Percentiles rank a stretch among this genome's conserved stretches.
Evolutionary conservation across 2,797 vertebrate species (phyloP).

Genomic region (Sarcoramphus papa): DNA sequence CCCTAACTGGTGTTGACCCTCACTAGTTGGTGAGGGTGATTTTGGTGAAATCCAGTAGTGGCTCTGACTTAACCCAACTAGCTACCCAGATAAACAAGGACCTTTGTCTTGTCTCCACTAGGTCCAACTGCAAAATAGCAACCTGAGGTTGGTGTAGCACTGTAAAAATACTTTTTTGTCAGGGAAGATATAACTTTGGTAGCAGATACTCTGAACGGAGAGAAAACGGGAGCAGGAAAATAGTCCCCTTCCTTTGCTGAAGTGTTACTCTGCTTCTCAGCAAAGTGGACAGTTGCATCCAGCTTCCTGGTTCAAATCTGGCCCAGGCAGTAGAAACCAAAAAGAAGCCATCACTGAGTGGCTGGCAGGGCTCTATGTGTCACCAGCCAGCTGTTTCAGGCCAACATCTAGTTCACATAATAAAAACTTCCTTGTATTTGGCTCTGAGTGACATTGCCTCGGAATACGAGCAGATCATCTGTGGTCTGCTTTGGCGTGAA

Average conservation of each 20-base stretch:
- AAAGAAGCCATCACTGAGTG: slow-evolving; percentile 8
- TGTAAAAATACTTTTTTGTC: background rate
- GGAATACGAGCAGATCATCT: background rate
- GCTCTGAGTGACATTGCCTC: background rate
- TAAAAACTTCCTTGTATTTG: background rate
- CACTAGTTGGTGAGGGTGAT: background rate
- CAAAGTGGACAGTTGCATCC: background rate
- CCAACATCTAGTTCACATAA: background rate
- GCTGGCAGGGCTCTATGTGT: background rate
- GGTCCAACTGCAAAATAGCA: background rate
- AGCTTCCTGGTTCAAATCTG: background rate
- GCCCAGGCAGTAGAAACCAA: background rate
- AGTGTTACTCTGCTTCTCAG: background rate
- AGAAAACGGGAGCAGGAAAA: background rate
- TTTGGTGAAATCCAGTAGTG: background rate
- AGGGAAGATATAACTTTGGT: background rate
- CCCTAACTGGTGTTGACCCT: background rate
- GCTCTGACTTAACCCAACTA: background rate
- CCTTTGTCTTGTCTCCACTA: background rate
- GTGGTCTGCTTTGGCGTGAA: background rate
- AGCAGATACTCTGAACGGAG: background rate
- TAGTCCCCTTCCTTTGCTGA: background rate
- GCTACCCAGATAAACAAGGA: background rate
- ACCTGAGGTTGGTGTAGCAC: background rate
- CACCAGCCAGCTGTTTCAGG: background rate